phyloP scores from a whole-genome alignment of 1,140 invertebrate genomes.

The Akabosia matsudoensis region DNA sequence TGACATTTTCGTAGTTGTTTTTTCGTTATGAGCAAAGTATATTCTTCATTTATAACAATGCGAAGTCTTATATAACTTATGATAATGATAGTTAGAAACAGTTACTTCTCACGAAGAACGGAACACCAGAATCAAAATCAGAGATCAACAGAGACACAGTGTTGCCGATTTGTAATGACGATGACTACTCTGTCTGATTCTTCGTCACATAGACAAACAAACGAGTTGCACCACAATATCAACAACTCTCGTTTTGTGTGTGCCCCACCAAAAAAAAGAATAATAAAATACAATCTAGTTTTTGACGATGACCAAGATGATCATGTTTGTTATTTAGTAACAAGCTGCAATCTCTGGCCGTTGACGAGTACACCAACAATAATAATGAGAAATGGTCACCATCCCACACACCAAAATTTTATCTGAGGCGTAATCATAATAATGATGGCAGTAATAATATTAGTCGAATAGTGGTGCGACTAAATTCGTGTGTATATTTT shows the following conservation, averaged over 20 bases:
- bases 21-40: not conserved
- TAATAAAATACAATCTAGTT: not conserved
- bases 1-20: not conserved
- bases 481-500: not conserved
- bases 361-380: not conserved
- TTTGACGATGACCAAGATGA: not conserved
- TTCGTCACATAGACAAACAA: not conserved
- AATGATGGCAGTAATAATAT: not conserved
- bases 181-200: not conserved
- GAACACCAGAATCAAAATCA: too few relatives aligned
- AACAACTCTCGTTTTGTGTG: not conserved
- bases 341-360: not conserved
- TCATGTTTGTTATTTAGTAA: not conserved
- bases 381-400: constrained; percentile 1
- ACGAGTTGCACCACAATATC: constrained; percentile 1
- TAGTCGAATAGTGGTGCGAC: not conserved
- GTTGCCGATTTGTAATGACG: not conserved
- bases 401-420: constrained; percentile 14
- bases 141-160: not conserved
- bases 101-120: not conserved
- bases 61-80: not conserved
- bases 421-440: constrained; percentile 14
- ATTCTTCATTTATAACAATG: not conserved
- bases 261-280: not conserved
- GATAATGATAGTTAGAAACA: not conserved